Base-by-base conservation (phyloP, 2,113 vertebrate genomes). In the Nerophis lumbriciformis region DNA sequence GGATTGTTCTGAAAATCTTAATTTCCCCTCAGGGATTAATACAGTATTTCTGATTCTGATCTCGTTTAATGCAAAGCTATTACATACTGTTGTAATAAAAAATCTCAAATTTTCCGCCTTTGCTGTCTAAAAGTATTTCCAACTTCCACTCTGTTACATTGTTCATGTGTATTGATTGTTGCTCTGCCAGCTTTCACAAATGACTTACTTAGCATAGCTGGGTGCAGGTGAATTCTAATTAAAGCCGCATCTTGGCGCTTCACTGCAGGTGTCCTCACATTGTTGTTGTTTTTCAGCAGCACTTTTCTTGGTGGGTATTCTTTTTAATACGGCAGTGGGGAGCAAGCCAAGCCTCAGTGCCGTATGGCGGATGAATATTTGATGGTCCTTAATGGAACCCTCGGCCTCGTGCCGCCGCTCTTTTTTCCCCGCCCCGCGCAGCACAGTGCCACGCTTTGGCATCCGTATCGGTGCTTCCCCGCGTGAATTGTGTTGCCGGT, bases 281-380 rank as follows among this genome's bases (percentile, higher is more conserved):
- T 70, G 51, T 69, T 77, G 65, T 76, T 80, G 61, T 78, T 79
- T 45, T 69, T 72, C 66, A 56, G 36, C 53, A 65, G 35, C 38
- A 39, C 35, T 37, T 65, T 64, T 77, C 66, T 65, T 59, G 52
- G 45, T 42, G 68, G 76, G 38, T 12, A 45, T 57, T 73, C 69
- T 58, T 74, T 54, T 74, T 65, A 53, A 63, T 5, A 14, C 28
- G 45, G 51, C 60, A 60, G 59, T 61, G 61, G 70, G 65, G 73
- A 59, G 21, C 42, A 48, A 64, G n/a, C 58, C 59, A 42, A 13
- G 47, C 53, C 83, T 78, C 61, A 1, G 75, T 61, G 76, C 78
- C 63, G 76, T 82, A 76, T 78, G 82, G 72, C 48, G 64, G 76
- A 89, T 90, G 67, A 90, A 89, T 88, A 89, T 88, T 88, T 88